Base-by-base conservation (phyloP, 2,113 vertebrate species). In the Antigone vipio region DNA sequence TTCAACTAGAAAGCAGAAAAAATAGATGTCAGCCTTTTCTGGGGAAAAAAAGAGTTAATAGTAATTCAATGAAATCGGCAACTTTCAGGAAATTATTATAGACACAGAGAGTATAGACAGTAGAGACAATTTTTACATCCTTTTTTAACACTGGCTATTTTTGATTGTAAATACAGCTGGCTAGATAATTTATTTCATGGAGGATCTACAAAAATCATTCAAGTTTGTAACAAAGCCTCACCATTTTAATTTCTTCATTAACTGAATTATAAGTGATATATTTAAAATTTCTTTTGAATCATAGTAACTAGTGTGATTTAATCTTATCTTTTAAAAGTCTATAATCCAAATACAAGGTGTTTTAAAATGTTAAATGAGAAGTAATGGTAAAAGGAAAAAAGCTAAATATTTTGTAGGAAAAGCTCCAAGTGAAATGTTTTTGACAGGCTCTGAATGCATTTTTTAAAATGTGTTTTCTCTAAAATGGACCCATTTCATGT, bases 401-500 rank as follows among this genome's bases (percentile, higher is more conserved):
- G 4, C 3, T 11, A 45, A 63, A 5, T 44, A 3, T 85, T 93
- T 92, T 73, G 11, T 34, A 83, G 44, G 30, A 76, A 63, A 64
- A 95, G 16, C 4, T 69, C 16, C 6, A 80, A 77, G 8, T 63
- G 35, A 45, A 76, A 60, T 82, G 8, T 42, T 88, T 82, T 69
- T 84, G 22, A 74, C 21, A 23, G 11, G 5, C 4, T 88, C 32
- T 12, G 20, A n/a, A 15, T 26, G 3, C 1, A 1, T 18, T 38
- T 59, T 82, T 75, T n/a, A n/a, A 75, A 78, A 82, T 45, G 7
- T 15, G 1, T 64, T 73, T 90, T 40, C 32, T 72, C 19, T 68
- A 49, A 72, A 72, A 55, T 26, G 13, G 27, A 44, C 5, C 3
- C 0, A 4, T 62, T 58, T 71, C 0, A 7, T 62, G 4, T 4